Conservation (phyloP, 2,797 vertebrate species). For the Phylloscopus collybita region DNA sequence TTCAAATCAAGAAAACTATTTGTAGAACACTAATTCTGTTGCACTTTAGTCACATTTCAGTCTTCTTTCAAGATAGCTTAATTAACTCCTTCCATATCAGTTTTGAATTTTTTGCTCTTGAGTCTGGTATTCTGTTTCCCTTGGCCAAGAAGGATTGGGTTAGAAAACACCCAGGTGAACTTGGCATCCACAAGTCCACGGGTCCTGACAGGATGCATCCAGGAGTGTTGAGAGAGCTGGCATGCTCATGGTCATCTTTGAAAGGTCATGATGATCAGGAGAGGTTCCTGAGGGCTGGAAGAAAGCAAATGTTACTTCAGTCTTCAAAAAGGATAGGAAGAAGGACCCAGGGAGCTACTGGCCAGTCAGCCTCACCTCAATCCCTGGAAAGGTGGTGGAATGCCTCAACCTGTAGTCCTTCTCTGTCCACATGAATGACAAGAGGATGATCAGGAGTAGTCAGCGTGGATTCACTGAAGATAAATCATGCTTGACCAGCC, state of each 20-base stretch:
- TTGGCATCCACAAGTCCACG: not conserved
- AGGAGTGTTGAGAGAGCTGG: not conserved
- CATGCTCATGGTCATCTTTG: not conserved
- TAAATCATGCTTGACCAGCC: not conserved
- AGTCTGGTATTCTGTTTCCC: not conserved
- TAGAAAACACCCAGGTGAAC: not conserved
- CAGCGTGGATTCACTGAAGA: not conserved
- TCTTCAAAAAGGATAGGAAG: not conserved
- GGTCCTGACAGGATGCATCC: not conserved
- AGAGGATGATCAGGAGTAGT: not conserved
- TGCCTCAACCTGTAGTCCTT: not conserved
- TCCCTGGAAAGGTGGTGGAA: not conserved
- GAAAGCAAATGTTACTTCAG: not conserved
- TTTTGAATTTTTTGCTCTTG: not conserved
- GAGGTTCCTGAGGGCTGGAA: not conserved
- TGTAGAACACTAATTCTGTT: not conserved
- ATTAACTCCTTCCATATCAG: not conserved
- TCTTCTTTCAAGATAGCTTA: not conserved
- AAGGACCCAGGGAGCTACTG: not conserved
- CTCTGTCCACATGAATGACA: not conserved
- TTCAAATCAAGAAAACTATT: constrained; percentile 11
- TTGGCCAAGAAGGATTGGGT: not conserved
- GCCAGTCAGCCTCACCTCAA: not conserved
- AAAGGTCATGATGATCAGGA: not conserved
- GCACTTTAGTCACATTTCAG: not conserved